Evolutionary conservation across 2,888 invertebrate genomes (phyloP).

Genomic region (Rhagophthalmus giganteus): DNA sequence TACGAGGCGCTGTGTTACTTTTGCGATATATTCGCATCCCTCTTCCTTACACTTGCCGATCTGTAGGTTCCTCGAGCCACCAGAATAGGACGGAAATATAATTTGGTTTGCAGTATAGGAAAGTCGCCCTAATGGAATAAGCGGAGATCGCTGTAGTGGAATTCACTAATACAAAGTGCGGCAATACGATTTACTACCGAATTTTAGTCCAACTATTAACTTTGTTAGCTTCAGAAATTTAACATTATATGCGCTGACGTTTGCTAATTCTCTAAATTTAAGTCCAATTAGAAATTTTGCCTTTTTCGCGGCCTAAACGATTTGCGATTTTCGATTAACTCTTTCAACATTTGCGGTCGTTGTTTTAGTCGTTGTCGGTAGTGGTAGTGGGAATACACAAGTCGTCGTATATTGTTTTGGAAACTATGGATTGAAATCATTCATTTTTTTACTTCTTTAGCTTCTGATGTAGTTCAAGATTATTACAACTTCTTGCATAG

Average conservation of each 20-base stretch:
- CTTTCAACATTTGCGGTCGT: too few species aligned
- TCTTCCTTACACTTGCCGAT: constrained; percentile 22
- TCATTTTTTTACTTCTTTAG: not conserved
- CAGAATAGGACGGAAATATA: constrained; percentile 38
- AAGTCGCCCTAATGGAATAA: constrained; percentile 52
- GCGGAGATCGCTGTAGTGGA: constrained; percentile 37
- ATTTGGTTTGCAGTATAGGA: constrained; percentile 52
- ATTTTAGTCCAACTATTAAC: constrained; percentile 51
- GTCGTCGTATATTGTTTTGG: too few species aligned
- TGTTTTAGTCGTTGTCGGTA: too few species aligned
- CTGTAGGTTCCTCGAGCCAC: constrained; percentile 16
- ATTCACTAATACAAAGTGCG: constrained; percentile 33
- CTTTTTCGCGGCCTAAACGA: too few species aligned
- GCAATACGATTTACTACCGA: constrained; percentile 51
- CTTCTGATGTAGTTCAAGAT: too few species aligned
- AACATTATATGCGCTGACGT: constrained; percentile 18
- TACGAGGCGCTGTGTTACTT: constrained; percentile 38
- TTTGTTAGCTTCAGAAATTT: constrained; percentile 43
- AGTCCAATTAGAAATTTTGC: constrained; percentile 9
- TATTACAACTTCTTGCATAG: too few species aligned
- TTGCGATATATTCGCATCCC: constrained; percentile 29
- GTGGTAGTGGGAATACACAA: too few species aligned
- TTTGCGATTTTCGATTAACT: too few species aligned
- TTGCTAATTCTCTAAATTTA: constrained; percentile 9
- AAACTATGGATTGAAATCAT: not conserved